A percentile compares a stretch with the other conserved stretches of the same genome.
These are phyloP conservation scores for Valencia hispanica DNA, from an alignment of 2,797 vertebrate genomes.

Conservation along the genomic window DNA sequence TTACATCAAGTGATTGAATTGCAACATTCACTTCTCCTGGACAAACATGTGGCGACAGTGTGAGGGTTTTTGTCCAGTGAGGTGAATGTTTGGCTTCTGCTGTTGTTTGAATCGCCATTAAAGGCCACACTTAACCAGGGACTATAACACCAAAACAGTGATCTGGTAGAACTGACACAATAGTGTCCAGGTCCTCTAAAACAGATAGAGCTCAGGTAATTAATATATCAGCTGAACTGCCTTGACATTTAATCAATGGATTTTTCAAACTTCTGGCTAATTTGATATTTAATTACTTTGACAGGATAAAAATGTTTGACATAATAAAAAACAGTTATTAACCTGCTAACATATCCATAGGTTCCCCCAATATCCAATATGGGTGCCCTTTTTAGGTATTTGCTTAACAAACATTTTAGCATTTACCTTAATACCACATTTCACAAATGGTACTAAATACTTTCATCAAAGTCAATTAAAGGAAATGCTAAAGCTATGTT, in stretches of 20 bases:
- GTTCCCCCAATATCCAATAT: not conserved
- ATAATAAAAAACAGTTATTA: not conserved
- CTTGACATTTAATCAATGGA: no score
- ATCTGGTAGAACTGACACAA: not conserved
- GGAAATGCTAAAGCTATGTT: not conserved
- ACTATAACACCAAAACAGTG: not conserved
- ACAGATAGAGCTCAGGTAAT: not conserved
- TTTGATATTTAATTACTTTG: not conserved
- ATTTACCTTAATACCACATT: not conserved
- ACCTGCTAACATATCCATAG: not conserved
- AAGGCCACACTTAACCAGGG: constrained; percentile 29
- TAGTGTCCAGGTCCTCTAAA: not conserved
- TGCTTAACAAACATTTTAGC: no score
- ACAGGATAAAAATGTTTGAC: not conserved
- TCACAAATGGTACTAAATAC: not conserved
- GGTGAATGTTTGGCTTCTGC: constrained; percentile 55
- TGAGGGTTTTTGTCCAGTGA: constrained; percentile 36
- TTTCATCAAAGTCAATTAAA: not conserved
- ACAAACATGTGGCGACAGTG: no score
- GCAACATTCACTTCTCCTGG: no score
- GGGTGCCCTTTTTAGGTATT: not conserved
- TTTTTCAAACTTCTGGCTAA: not conserved
- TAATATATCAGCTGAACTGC: not conserved
- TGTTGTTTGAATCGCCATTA: constrained; percentile 36
- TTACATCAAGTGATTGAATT: no score